These are phyloP conservation scores for Sebastes reedi DNA, from an alignment of 2,797 vertebrate genomes.

Conservation along the genomic window DNA sequence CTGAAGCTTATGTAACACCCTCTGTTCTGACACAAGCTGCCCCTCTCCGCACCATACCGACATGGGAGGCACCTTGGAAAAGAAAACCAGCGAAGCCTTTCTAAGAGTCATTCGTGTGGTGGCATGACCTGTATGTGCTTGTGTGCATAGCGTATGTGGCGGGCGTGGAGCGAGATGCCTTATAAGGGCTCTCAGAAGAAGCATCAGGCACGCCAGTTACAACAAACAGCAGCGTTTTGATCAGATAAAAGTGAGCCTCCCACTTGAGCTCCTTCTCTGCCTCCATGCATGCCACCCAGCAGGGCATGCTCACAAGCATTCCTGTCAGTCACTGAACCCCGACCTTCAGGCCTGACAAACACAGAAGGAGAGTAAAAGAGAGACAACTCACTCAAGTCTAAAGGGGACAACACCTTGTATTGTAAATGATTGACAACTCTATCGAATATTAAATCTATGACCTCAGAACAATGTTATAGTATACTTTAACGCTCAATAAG, in stretches of 20 bases:
- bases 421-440: constrained; percentile 48
- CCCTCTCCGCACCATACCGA: constrained; percentile 21
- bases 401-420: not conserved
- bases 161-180: constrained; percentile 36
- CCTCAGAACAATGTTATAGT: not conserved
- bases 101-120: constrained; percentile 16
- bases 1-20: constrained; percentile 65
- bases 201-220: constrained; percentile 51
- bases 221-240: constrained; percentile 70
- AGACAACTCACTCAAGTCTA: constrained; percentile 13
- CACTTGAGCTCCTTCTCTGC: constrained; percentile 45
- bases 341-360: constrained; percentile 52
- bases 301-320: constrained; percentile 77
- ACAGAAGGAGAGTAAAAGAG: constrained; percentile 23
- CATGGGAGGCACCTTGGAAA: constrained; percentile 29
- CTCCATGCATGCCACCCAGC: constrained; percentile 69
- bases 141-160: constrained; percentile 12
- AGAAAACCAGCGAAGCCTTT: constrained; percentile 21
- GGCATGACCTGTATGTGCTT: constrained; percentile 41
- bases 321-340: constrained; percentile 79
- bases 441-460: not conserved
- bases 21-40: constrained; percentile 37
- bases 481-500: not conserved
- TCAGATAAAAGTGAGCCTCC: constrained; percentile 77
- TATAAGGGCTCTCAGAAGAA: constrained; percentile 60